Conservation (phyloP, 2,888 invertebrate species). For the Xestia rhomboidea region DNA sequence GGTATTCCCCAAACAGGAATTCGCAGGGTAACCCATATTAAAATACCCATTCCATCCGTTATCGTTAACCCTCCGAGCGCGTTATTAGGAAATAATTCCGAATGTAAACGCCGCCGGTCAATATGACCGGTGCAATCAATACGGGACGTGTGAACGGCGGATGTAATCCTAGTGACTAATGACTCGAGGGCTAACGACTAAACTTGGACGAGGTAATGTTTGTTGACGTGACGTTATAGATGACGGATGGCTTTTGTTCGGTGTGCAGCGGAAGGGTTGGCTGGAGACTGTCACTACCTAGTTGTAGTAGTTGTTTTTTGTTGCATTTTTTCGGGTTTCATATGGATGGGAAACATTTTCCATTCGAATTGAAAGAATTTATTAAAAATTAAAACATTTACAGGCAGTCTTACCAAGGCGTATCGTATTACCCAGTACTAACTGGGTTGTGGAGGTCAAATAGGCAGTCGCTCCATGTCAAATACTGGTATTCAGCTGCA, state of each 20-base stretch:
- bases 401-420: not conserved
- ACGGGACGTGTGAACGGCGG: slow-evolving; percentile 73
- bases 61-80: slow-evolving; percentile 65
- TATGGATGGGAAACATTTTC: too few species aligned
- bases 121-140: slow-evolving; percentile 73
- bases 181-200: slow-evolving; percentile 73
- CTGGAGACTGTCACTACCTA: not conserved
- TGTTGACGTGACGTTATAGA: slow-evolving; percentile 69
- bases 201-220: slow-evolving; percentile 73
- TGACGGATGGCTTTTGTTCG: slow-evolving; percentile 73
- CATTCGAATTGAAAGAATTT: not conserved
- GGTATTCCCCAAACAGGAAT: slow-evolving; percentile 65
- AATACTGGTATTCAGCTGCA: too few species aligned
- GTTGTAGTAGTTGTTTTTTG: not conserved
- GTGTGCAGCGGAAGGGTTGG: slow-evolving; percentile 61
- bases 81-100: slow-evolving; percentile 70
- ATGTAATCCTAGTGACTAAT: slow-evolving; percentile 74
- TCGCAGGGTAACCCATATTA: slow-evolving; percentile 66
- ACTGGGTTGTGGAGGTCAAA: too few species aligned
- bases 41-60: slow-evolving; percentile 66
- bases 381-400: not conserved
- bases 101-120: slow-evolving; percentile 67
- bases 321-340: slow-evolving; percentile 24
- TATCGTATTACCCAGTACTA: too few species aligned
- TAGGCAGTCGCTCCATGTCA: too few species aligned